These are phyloP conservation scores for Micrasema longulum DNA, from an alignment of 1,140 invertebrate genomes.

Conservation along the genomic window DNA sequence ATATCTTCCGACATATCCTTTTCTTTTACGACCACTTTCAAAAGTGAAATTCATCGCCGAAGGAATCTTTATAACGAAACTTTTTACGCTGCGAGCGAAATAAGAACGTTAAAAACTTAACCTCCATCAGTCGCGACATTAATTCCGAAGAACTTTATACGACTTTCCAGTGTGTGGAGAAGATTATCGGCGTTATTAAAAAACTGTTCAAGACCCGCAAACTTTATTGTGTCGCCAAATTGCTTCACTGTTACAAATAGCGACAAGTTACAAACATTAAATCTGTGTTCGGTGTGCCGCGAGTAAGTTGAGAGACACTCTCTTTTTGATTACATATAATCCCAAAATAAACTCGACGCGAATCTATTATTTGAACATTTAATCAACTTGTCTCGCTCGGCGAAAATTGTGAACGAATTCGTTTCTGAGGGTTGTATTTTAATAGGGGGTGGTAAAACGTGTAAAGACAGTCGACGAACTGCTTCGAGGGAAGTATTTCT, in stretches of 20 bases:
- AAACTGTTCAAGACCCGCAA: slow-evolving; percentile 1
- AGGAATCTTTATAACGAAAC: slow-evolving; percentile 26
- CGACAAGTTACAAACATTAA: slow-evolving; percentile 2
- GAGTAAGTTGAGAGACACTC: neutral
- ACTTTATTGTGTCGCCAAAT: slow-evolving; percentile 7
- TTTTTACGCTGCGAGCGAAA: slow-evolving; percentile 15
- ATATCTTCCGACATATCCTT: slow-evolving; percentile 25
- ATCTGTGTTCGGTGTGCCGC: slow-evolving; percentile 15
- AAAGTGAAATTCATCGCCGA: slow-evolving; percentile 8
- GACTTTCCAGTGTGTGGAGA: slow-evolving; percentile 11
- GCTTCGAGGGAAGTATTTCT: neutral
- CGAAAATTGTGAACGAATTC: slow-evolving; percentile 17
- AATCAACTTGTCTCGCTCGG: neutral
- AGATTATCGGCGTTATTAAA: slow-evolving; percentile 14
- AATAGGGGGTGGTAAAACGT: neutral
- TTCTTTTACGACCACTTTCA: slow-evolving; percentile 23
- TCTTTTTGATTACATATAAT: neutral
- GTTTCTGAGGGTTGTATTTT: slow-evolving; percentile 6
- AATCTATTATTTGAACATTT: neutral
- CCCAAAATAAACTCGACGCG: neutral
- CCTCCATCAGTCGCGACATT: neutral
- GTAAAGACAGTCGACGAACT: slow-evolving; percentile 17
- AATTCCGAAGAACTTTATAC: neutral
- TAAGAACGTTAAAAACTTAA: slow-evolving; percentile 10
- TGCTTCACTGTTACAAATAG: neutral